These are phyloP conservation scores for Onchidella celtica DNA, from an alignment of 2,888 invertebrate species.

Conservation along the genomic window DNA sequence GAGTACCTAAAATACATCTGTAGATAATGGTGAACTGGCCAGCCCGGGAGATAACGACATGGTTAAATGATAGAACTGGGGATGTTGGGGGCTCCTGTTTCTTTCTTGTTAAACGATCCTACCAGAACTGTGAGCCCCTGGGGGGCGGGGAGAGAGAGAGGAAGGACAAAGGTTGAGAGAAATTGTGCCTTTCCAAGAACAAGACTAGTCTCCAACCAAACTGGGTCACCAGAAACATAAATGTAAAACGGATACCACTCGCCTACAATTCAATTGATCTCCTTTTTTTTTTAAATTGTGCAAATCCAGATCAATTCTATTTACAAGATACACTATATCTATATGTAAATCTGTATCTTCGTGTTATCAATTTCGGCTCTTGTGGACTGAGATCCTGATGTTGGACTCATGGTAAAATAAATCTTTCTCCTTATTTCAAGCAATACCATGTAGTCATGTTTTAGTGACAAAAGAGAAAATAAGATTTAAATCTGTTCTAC, in stretches of 20 bases:
- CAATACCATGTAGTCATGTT: too few species aligned
- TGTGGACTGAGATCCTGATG: too few species aligned
- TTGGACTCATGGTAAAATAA: too few species aligned
- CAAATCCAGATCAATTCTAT: too few species aligned
- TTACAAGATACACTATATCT: too few species aligned
- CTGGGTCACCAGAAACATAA: background rate
- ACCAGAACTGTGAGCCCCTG: background rate
- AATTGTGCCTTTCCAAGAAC: background rate
- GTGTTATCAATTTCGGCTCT: too few species aligned
- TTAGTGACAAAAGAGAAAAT: too few species aligned
- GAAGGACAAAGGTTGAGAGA: background rate
- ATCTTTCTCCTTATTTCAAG: too few species aligned
- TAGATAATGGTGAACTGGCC: background rate
- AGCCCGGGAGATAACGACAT: background rate
- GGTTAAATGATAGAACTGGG: background rate
- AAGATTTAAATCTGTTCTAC: too few species aligned
- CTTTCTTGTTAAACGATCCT: background rate
- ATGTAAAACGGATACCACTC: background rate
- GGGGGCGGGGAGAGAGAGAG: background rate
- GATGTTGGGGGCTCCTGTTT: background rate
- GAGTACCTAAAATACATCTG: background rate
- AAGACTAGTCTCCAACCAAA: background rate
- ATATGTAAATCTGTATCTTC: too few species aligned
- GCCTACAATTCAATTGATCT: slow-evolving; percentile 2
- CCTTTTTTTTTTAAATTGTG: too few species aligned